Conservation (phyloP, 2,888 invertebrate genomes). For the Dynastes tityus region DNA sequence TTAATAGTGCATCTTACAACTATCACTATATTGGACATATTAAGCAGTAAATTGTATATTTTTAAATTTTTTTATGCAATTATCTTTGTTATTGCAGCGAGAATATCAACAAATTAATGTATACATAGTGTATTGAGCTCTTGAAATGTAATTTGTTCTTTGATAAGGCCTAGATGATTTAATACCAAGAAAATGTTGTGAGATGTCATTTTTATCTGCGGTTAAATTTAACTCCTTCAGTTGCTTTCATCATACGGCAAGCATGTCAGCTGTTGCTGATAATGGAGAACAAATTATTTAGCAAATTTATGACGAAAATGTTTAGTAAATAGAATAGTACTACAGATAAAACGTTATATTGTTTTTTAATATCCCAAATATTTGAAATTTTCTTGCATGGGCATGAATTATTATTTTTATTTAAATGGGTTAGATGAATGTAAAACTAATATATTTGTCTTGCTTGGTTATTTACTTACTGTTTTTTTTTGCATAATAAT, state of each 20-base stretch:
- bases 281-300: constrained; percentile 17
- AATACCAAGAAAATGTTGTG: neutral
- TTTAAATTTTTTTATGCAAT: neutral
- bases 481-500: too few relatives aligned
- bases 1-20: neutral
- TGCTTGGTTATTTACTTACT: too few relatives aligned
- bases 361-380: too few relatives aligned
- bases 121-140: neutral
- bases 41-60: neutral
- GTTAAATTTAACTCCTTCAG: neutral
- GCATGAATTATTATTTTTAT: too few relatives aligned
- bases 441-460: too few relatives aligned
- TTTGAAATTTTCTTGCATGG: too few relatives aligned
- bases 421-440: too few relatives aligned
- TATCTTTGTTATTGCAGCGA: neutral
- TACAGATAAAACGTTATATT: too few relatives aligned
- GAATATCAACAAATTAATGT: neutral
- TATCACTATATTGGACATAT: neutral
- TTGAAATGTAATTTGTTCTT: constrained; percentile 9
- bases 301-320: constrained; percentile 12
- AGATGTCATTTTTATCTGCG: neutral
- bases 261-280: neutral
- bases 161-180: neutral
- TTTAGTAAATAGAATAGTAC: neutral
- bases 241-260: neutral